Base-by-base conservation (phyloP, 1,140 invertebrate genomes). In the Brachionus sp. region DNA sequence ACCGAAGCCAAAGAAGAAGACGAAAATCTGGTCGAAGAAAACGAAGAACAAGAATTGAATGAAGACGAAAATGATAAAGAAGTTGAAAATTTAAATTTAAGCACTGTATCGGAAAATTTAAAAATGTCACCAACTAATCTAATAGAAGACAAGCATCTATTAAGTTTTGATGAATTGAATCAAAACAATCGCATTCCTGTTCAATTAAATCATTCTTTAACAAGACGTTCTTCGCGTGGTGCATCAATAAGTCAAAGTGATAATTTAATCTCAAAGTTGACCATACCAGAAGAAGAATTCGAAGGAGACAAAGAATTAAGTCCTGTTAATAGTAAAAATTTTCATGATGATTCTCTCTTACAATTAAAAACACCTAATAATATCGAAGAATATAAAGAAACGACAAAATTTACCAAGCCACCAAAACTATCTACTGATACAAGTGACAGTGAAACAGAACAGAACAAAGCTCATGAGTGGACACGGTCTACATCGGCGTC, bases 1-100 rank as follows among this genome's bases (percentile, higher is more conserved):
- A 62, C 10, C 25, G 46, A 80, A 25, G 77, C 77, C 10, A 66
- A 62, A 62, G 53, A 80, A 66, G 77, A 80, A 6, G 62, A 66
- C 3, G 50, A 66, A 37, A n/a, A 62, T 42, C 9, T 80, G 10
- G 35, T 80, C 0, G 77, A 80, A 33, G 77, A 80, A 6, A 25
- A 80, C 16, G 50, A 80, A 29, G 33, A 80, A 5, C 42, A 77
- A 19, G 70, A 75, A 12, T 3, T n/a, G 9, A n/a, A 46, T 23
- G n/a, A 35, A 9, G n/a, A 57, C 7, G 42, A 80, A 37, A 42
- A 37, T 2, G 77, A 80, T 19, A 4, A 19, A 33, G 23, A 64
- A 7, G 19, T 75, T 13, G 70, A 70, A 70, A 70, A 37, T 39
- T 37, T 70, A 3, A 70, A 37, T 70, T 70, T 37, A 37, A 29